These are phyloP conservation scores for Drosophila insularis DNA, from an alignment of 1,140 invertebrate species.

Conservation along the genomic window DNA sequence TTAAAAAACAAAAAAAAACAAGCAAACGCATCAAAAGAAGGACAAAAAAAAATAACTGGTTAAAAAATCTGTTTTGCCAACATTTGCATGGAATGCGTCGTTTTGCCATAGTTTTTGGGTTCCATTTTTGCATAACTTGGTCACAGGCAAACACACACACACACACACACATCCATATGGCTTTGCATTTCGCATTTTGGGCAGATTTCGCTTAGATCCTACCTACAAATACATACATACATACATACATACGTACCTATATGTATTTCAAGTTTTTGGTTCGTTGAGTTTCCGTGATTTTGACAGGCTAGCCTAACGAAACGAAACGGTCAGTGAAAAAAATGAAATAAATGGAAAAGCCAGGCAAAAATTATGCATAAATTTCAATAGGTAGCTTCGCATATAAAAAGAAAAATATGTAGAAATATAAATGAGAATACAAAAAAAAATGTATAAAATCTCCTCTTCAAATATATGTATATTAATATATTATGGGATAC, in stretches of 20 bases:
- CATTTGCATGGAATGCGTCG: slow-evolving; percentile 76
- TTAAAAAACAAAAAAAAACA: neutral
- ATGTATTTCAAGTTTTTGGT: slow-evolving; percentile 73
- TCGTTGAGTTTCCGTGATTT: slow-evolving; percentile 74
- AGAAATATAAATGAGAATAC: slow-evolving; percentile 31
- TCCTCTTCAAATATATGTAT: slow-evolving; percentile 17
- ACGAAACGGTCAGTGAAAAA: slow-evolving; percentile 23
- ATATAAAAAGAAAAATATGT: slow-evolving; percentile 10
- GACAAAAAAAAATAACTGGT: slow-evolving; percentile 51
- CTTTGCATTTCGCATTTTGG: slow-evolving; percentile 29
- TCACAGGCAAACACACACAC: slow-evolving; percentile 35
- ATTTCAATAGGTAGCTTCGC: slow-evolving; percentile 34
- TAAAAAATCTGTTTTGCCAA: slow-evolving; percentile 77
- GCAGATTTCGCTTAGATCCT: slow-evolving; percentile 28
- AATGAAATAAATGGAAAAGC: neutral
- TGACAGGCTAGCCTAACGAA: slow-evolving; percentile 63
- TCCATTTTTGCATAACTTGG: slow-evolving; percentile 73
- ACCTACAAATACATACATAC: slow-evolving; percentile 34
- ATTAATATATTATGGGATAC: neutral
- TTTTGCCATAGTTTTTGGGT: slow-evolving; percentile 53
- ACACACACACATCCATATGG: slow-evolving; percentile 32
- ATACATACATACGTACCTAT: slow-evolving; percentile 16
- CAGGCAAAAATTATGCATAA: slow-evolving; percentile 45
- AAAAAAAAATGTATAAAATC: neutral
- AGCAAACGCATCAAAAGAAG: slow-evolving; percentile 36